Evolutionary conservation across 1,140 invertebrate species (phyloP).

Genomic region (Euglossa dilemma): DNA sequence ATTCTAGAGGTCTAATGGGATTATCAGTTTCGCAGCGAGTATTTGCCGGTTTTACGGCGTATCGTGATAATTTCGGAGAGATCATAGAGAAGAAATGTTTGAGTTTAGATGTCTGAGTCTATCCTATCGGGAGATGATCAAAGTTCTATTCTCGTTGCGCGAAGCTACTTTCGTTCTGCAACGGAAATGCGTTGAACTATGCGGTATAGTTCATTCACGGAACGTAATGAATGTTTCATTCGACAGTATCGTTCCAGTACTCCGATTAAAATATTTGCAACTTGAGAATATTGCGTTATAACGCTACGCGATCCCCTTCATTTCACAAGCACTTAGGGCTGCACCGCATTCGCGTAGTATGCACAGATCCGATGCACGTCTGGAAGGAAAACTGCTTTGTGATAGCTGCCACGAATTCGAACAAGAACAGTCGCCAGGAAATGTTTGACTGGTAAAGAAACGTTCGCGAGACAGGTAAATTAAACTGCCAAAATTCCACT

Average conservation of each 20-base stretch:
- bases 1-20: too few species aligned
- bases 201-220: slow-evolving; percentile 6
- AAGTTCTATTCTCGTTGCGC: not conserved
- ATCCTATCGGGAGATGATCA: not conserved
- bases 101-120: not conserved
- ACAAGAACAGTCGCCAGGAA: slow-evolving; percentile 1
- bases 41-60: not conserved
- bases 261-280: slow-evolving; percentile 40
- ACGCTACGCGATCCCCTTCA: slow-evolving; percentile 36
- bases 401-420: not conserved
- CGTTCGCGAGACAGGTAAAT: not conserved
- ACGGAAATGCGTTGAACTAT: not conserved
- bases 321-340: slow-evolving; percentile 29
- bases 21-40: too few species aligned
- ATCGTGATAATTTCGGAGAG: not conserved
- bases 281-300: slow-evolving; percentile 34
- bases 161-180: not conserved
- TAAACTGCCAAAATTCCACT: not conserved
- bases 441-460: not conserved
- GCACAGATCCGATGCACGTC: slow-evolving; percentile 20
- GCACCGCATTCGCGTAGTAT: slow-evolving; percentile 13
- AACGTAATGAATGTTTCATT: slow-evolving; percentile 23
- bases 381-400: slow-evolving; percentile 5
- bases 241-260: slow-evolving; percentile 16
- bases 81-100: not conserved